Evolutionary conservation across 2,888 invertebrate genomes (phyloP), one percentile per base, ranked within the genome.

Genomic region (Pycnomerus fuliginosus): DNA sequence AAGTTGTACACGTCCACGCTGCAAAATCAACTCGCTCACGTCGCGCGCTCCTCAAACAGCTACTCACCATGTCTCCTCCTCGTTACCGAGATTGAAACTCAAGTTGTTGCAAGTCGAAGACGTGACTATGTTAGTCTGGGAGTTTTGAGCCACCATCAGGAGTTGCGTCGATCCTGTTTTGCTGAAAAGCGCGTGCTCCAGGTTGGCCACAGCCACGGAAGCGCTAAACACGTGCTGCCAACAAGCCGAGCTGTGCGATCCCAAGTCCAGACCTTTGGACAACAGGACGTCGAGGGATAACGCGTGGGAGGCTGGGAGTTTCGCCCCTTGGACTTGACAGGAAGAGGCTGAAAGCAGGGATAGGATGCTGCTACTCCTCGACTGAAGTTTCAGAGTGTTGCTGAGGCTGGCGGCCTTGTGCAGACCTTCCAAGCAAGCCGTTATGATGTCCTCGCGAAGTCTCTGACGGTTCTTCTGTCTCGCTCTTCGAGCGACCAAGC

Each of bases 171-270:
- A 83, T 17, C 84, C 86, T 56, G 89, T 89, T 61, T 87, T 84
- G 15, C 92, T 91, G 61, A 94, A 94, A 53, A 92, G 81, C 1
- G 87, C 85, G 67, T 94, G 93, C 62, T 97, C 97, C 62, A 96
- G 74, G 61, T 90, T 89, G 2, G 92, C 88, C 3, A 96, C 90
- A 67, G 95, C 94, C 23, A 94, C 85, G 58, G 94, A 94, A 12
- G 94, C 94, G 61, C 88, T 85, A 67, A 98, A 93, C 46, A 97
- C 90, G 66, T 97, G 94, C 50, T 90, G 88, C 97, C 97, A 97
- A 62, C 96, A 96, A 53, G 92, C 90, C 11, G 90, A 81, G 15
- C 94, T 90, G 64, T 94, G 93, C 23, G 93, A 91, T 2, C 93
- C 95, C 3, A 95, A 78, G 65, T 95, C 94, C 34, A 97, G 75